These are phyloP conservation scores for Ammodytes marinus DNA, from an alignment of 2,113 vertebrate genomes.

Conservation along the genomic window DNA sequence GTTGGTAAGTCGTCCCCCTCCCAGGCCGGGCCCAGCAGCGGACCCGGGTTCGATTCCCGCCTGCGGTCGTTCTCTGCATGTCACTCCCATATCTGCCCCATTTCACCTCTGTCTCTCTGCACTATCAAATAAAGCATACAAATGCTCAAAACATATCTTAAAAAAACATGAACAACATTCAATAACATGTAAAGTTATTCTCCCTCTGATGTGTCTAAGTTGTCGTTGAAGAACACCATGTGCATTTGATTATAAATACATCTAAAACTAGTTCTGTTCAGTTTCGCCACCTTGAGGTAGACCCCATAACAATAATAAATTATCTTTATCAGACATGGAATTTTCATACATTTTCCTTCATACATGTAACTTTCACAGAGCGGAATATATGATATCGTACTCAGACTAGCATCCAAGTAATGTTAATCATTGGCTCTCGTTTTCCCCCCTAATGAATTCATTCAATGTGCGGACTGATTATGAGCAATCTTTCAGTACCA, in stretches of 20 bases:
- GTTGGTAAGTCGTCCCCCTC: too few relatives aligned
- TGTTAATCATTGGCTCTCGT: slow-evolving; percentile 8
- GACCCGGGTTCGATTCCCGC: too few relatives aligned
- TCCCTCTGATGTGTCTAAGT: not conserved
- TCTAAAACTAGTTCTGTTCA: not conserved
- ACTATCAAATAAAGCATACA: too few relatives aligned
- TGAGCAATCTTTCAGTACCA: slow-evolving; percentile 10
- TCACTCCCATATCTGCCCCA: too few relatives aligned
- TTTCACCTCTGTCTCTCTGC: too few relatives aligned
- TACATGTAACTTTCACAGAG: slow-evolving; percentile 1
- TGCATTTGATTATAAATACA: not conserved
- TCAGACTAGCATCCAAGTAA: slow-evolving; percentile 2
- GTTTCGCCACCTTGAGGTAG: not conserved
- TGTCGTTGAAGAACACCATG: not conserved
- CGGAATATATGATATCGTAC: not conserved
- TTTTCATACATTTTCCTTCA: slow-evolving; percentile 7
- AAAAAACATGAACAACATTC: not conserved
- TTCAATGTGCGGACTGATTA: not conserved
- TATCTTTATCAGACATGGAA: slow-evolving; percentile 5
- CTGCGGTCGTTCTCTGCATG: too few relatives aligned
- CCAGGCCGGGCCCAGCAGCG: too few relatives aligned
- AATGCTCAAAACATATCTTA: too few relatives aligned
- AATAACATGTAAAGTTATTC: not conserved
- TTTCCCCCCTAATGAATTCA: slow-evolving; percentile 10
- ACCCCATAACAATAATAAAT: slow-evolving; percentile 2